Evolutionary conservation across 1,140 invertebrate genomes (phyloP).

Genomic region (Arion vulgaris): DNA sequence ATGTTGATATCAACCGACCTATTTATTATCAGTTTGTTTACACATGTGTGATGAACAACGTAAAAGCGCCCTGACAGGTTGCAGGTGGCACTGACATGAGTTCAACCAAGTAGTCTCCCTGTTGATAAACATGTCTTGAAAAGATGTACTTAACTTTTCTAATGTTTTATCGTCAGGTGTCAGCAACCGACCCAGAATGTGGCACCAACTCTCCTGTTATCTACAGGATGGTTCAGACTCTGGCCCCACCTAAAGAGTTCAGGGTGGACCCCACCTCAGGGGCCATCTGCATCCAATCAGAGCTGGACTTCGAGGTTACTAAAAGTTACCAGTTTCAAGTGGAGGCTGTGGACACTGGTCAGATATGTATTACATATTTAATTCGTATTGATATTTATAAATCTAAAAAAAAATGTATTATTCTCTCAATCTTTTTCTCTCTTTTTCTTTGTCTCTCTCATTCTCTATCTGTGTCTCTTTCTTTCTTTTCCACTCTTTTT

Average conservation of each 20-base stretch:
- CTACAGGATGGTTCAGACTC: conserved; percentile 87
- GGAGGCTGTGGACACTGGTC: conserved; percentile 94
- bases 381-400: too few relatives aligned
- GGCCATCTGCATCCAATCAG: conserved; percentile 87
- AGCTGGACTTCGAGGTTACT: conserved; percentile 89
- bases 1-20: too few relatives aligned
- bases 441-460: too few relatives aligned
- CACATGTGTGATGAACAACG: not conserved
- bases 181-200: conserved; percentile 94
- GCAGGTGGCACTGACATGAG: not conserved
- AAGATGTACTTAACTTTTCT: not conserved
- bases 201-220: conserved; percentile 95
- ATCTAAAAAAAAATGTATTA: too few relatives aligned
- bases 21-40: not conserved
- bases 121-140: not conserved
- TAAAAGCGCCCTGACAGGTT: not conserved
- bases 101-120: not conserved
- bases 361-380: conserved; percentile 62
- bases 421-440: too few relatives aligned
- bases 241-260: conserved; percentile 78
- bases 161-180: conserved; percentile 82
- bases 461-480: too few relatives aligned
- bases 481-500: too few relatives aligned
- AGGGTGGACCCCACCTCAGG: conserved; percentile 86
- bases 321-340: conserved; percentile 92